Evolutionary conservation across 2,888 invertebrate species (phyloP), one percentile per base, ranked within the genome.

Genomic region (Chymomyza procnemis): DNA sequence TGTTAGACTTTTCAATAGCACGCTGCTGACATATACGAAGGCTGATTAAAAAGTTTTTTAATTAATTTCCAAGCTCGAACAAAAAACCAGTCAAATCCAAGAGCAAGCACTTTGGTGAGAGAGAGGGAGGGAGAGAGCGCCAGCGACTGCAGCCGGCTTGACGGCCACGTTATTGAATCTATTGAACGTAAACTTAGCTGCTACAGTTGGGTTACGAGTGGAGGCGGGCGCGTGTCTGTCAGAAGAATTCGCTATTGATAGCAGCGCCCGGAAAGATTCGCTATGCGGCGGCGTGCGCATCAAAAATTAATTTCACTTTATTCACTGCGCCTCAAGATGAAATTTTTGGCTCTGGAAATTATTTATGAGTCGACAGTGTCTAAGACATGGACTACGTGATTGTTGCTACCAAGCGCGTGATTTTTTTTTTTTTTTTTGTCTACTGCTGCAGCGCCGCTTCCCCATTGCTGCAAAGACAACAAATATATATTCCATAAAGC

Each of bases 1-100:
- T 41, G 34, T 12, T 41, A 8, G 50, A 19, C 50, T 50, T 50
- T 50, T 50, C 50, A 57, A 30, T 34, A 57, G 56, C 56, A 65
- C 22, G 58, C 60, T 58, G 67, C 78, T 85, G 79, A 81, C 85
- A 78, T 75, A 78, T 81, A 75, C 73, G 64, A 80, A 69, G 76
- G 69, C 78, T 80, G 81, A 84, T 83, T 79, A 78, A 73, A 88
- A 89, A 89, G 77, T 89, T 89, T 89, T 89, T 87, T 89, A 89
- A 89, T 89, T 89, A 89, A 88, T 89, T 89, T 80, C 73, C 72
- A 71, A 67, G 67, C 70, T 79, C 62, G 65, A 77, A 75, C 34
- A 64, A 14, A 19, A 54, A 18, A n/a, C 21, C 26, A n/a, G n/a
- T 21, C 60, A 63, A 26, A 59, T 64, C n/a, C 63, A 54, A 63